Conservation (phyloP, 1,140 invertebrate genomes). For the Pissodes strobi region DNA sequence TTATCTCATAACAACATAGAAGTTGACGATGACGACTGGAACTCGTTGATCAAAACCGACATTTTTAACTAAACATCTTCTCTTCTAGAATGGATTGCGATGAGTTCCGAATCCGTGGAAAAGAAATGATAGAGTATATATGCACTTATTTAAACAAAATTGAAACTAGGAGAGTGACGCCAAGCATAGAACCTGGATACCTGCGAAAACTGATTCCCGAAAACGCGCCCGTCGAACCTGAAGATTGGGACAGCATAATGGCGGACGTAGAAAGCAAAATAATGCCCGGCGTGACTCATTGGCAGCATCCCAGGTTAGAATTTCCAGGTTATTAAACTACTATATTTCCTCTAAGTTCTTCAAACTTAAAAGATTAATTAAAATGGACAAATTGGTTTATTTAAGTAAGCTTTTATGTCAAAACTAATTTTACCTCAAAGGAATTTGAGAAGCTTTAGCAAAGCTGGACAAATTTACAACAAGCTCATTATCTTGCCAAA, state of each 20-base stretch:
- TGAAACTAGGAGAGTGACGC: conserved; percentile 79
- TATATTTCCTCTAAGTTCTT: neutral
- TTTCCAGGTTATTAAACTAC: neutral
- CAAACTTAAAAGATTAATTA: neutral
- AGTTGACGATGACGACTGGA: no score
- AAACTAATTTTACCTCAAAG: no score
- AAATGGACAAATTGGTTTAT: neutral
- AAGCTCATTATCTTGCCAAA: no score
- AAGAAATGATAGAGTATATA: conserved; percentile 98
- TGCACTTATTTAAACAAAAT: conserved; percentile 93
- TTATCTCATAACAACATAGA: no score
- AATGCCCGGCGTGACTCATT: conserved; percentile 98
- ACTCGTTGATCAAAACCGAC: no score
- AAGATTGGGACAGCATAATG: conserved; percentile 93
- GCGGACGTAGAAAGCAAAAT: conserved; percentile 93
- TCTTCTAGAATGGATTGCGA: conserved; percentile 75
- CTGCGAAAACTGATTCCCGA: conserved; percentile 79
- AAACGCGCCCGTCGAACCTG: conserved; percentile 83
- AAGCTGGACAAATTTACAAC: no score
- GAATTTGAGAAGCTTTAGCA: no score
- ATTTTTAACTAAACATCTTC: no score
- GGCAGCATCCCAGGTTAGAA: conserved; percentile 88
- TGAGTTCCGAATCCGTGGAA: conserved; percentile 87
- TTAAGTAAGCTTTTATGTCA: no score
- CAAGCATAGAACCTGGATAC: conserved; percentile 91